Evolutionary conservation across 2,113 vertebrate genomes (phyloP).

Genomic region (Reinhardtius hippoglossoides): DNA sequence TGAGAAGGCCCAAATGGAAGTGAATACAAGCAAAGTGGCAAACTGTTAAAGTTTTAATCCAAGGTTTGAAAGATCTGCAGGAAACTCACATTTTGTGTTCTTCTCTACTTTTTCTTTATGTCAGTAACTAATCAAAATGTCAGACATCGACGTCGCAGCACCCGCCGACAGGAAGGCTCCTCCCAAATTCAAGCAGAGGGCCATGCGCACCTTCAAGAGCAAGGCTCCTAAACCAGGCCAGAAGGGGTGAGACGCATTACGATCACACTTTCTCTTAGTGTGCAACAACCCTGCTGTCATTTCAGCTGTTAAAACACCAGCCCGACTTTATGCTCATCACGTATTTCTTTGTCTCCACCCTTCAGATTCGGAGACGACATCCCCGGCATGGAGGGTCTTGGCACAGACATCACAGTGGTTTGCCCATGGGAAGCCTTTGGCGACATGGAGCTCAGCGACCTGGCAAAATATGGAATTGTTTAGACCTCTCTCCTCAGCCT

Average conservation of each 20-base stretch:
- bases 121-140: constrained; percentile 49
- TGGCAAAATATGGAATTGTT: constrained; percentile 93
- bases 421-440: constrained; percentile 97
- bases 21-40: neutral
- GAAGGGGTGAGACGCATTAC: constrained; percentile 82
- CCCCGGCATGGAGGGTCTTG: constrained; percentile 94
- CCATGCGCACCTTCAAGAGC: constrained; percentile 85
- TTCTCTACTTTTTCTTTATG: neutral
- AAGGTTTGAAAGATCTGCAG: neutral
- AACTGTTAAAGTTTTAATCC: neutral
- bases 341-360: neutral
- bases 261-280: neutral
- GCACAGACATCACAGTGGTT: constrained; percentile 95
- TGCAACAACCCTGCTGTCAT: neutral
- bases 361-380: constrained; percentile 94
- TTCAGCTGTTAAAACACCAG: neutral
- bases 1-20: neutral
- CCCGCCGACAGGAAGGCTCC: constrained; percentile 71
- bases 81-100: neutral
- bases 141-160: constrained; percentile 46
- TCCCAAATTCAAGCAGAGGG: constrained; percentile 80
- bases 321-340: neutral
- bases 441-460: constrained; percentile 94
- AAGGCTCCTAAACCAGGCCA: constrained; percentile 92
- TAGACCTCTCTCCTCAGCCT: constrained; percentile 65